Conservation (phyloP, 2,113 vertebrate genomes). For the Lynx canadensis region DNA sequence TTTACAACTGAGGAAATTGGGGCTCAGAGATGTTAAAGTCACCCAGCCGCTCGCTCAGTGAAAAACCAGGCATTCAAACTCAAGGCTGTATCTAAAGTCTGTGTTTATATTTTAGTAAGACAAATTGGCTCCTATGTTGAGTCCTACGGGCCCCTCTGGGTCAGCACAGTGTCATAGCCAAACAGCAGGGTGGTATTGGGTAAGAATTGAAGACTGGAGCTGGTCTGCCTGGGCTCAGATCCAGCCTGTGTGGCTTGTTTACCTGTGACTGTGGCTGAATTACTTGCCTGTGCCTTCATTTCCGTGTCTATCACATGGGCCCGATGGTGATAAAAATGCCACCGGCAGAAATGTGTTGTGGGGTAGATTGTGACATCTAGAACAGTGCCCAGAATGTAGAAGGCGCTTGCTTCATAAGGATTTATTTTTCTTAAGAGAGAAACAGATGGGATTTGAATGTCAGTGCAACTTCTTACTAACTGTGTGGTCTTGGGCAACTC, state of each 20-base stretch:
- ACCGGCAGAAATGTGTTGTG: not conserved
- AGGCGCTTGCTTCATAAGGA: not conserved
- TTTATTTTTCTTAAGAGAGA: not conserved
- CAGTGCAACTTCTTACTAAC: not conserved
- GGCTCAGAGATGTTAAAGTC: not conserved
- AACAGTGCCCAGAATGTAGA: not conserved
- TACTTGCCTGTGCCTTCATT: not conserved
- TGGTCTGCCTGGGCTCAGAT: not conserved
- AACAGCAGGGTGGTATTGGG: no score
- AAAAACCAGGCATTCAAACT: not conserved
- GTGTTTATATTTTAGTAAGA: not conserved
- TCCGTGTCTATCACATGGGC: not conserved
- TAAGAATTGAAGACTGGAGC: not conserved
- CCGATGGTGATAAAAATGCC: not conserved
- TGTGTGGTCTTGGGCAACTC: not conserved
- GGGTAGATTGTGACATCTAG: not conserved
- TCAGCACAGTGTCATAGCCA: not conserved
- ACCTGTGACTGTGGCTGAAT: not conserved
- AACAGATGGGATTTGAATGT: not conserved
- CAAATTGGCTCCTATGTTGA: not conserved
- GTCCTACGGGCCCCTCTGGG: not conserved
- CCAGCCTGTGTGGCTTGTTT: not conserved
- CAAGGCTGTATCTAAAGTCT: not conserved
- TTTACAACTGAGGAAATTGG: not conserved
- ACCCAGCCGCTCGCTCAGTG: not conserved